A percentile compares a stretch with the other conserved stretches of the same genome.
Conservation (phyloP, 1,140 invertebrate species). For the Cherax destructor region DNA sequence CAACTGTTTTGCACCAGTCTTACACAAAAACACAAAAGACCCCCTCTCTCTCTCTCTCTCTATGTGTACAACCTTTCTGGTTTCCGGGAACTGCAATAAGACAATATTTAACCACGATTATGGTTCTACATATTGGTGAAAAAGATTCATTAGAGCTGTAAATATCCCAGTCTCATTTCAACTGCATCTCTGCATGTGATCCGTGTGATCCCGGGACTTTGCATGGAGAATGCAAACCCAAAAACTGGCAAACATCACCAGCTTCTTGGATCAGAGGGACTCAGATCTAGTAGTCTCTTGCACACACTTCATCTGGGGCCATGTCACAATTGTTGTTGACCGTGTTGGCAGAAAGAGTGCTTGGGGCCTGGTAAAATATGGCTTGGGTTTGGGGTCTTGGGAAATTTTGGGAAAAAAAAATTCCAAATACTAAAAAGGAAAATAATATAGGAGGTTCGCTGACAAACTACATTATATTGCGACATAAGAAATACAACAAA, state of each 20-base stretch:
- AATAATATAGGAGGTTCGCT: not conserved
- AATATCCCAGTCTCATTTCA: slow-evolving; percentile 26
- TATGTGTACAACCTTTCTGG: slow-evolving; percentile 23
- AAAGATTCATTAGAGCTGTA: slow-evolving; percentile 12
- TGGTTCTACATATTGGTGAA: slow-evolving; percentile 1
- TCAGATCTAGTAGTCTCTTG: slow-evolving; percentile 43
- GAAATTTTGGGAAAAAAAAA: slow-evolving; percentile 23
- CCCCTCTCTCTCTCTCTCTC: not conserved
- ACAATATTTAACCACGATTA: slow-evolving; percentile 9
- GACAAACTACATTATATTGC: too few relatives aligned
- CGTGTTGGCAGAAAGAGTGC: slow-evolving; percentile 49
- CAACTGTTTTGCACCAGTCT: slow-evolving; percentile 32
- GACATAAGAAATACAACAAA: not conserved
- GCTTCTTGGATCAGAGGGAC: slow-evolving; percentile 50
- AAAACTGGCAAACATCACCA: slow-evolving; percentile 48
- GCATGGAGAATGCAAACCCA: slow-evolving; percentile 19
- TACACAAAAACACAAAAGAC: not conserved
- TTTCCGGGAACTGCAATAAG: slow-evolving; percentile 3
- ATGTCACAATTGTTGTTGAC: slow-evolving; percentile 69
- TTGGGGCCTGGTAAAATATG: slow-evolving; percentile 63
- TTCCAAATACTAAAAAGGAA: slow-evolving; percentile 13
- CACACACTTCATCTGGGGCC: slow-evolving; percentile 63
- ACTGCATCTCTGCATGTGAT: slow-evolving; percentile 10
- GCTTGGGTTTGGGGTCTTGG: slow-evolving; percentile 34
- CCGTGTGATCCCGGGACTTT: slow-evolving; percentile 7